Evolutionary conservation across 2,113 vertebrate genomes (phyloP), one percentile per base, ranked within the genome.

Genomic region (Rhea pennata): DNA sequence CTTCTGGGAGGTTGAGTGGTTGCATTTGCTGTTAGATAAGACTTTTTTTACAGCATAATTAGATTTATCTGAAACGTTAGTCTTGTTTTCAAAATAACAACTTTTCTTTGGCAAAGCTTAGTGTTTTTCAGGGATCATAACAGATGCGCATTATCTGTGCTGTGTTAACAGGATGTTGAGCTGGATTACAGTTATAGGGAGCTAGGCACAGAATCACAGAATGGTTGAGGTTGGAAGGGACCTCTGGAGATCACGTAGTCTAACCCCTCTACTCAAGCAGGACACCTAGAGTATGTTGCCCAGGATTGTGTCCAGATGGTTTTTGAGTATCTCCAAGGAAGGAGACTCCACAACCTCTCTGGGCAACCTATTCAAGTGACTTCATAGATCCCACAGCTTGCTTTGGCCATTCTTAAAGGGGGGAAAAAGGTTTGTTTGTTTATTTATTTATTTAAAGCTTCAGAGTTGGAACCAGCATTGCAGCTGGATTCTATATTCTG

Each of bases 31-130:
- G 69, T 93, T 95, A 93, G 92, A 88, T 74, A 78, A 89, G 84
- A 93, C 36, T 36, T 96, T 95, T 95, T 61, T 90, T 87, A 84
- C 59, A 46, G 72, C 80, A 92, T 71, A 96, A 87, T 96, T 91
- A 96, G 83, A 73, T 93, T 95, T 95, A 84, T 87, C 82, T 65
- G 46, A 83, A 70, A 69, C 58, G 72, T 97, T 94, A 88, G 65
- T 70, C 76, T 85, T 89, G 76, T 29, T 97, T 96, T 92, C 66
- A 72, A 76, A 95, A 24, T 79, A 95, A 91, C 86, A 90, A 82
- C 92, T 94, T 93, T 84, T 95, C 42, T 10, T 69, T 71, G 64
- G 20, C 39, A 40, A 31, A 76, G 54, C 19, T 42, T 87, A 56
- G 9, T 69, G 12, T 89, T 91, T 92, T 74, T 74, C 73, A 46